phyloP scores from a whole-genome alignment of 2,113 vertebrate species.

The Megaceryle maxima region DNA sequence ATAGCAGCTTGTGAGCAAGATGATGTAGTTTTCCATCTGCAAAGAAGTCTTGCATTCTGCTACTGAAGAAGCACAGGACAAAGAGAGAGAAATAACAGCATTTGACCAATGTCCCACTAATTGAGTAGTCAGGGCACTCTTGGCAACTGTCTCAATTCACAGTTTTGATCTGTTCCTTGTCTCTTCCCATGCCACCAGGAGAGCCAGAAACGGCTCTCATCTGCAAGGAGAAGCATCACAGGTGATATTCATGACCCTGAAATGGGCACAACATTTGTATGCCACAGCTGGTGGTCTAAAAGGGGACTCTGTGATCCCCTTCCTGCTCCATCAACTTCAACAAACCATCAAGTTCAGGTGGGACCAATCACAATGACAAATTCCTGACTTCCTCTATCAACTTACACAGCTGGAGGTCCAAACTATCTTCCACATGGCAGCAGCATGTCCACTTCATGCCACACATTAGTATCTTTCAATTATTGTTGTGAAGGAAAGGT shows the following conservation, averaged over 20 bases:
- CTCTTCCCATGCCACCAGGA: background rate
- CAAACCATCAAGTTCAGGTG: background rate
- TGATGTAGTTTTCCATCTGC: background rate
- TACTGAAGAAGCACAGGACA: background rate
- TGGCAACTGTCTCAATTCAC: background rate
- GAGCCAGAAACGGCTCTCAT: background rate
- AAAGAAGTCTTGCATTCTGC: background rate
- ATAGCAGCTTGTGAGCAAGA: background rate
- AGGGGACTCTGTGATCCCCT: accelerated
- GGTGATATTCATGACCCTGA: background rate
- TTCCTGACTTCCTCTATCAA: background rate
- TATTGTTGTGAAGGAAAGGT: background rate
- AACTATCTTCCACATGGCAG: background rate
- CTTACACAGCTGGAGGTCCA: background rate
- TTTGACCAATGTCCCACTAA: background rate
- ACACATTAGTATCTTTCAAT: background rate
- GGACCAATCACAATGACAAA: background rate
- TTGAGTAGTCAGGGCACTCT: background rate
- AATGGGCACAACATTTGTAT: background rate
- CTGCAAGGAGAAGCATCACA: background rate
- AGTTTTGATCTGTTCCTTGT: background rate
- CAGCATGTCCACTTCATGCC: background rate
- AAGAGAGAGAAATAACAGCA: background rate
- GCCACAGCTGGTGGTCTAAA: background rate
- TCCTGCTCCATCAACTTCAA: background rate